A percentile compares a stretch with the other conserved stretches of the same genome.
Evolutionary conservation across 2,797 vertebrate genomes (phyloP).

Genomic region (Cirrhinus mrigala): DNA sequence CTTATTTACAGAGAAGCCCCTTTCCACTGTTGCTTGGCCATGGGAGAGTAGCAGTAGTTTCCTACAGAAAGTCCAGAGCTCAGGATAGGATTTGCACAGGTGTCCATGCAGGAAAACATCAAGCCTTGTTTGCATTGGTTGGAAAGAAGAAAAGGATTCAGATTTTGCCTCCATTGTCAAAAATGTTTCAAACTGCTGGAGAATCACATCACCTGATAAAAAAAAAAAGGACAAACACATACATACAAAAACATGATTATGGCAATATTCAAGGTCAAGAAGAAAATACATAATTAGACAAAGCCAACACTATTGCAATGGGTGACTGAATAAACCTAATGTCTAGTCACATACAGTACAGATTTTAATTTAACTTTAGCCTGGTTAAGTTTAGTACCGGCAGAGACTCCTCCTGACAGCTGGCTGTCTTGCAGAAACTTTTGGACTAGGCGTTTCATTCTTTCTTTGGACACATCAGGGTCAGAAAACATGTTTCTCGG

Average conservation of each 20-base stretch:
- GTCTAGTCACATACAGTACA: no score
- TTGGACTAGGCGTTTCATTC: conserved; percentile 48
- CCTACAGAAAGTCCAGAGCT: conserved; percentile 26
- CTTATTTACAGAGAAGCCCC: conserved; percentile 37
- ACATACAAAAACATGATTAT: no score
- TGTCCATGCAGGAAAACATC: conserved; percentile 37
- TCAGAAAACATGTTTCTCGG: conserved; percentile 52
- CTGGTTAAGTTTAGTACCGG: conserved; percentile 26
- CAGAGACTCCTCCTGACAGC: conserved; percentile 48
- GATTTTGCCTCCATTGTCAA: conserved; percentile 44
- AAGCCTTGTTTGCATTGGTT: conserved; percentile 17
- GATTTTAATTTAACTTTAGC: no score
- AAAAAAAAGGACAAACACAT: no score
- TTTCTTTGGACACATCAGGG: conserved; percentile 51
- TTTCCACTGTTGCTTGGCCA: background rate
- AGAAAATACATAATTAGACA: conserved; percentile 3
- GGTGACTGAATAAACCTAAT: no score
- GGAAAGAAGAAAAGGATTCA: conserved; percentile 19
- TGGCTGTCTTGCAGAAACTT: conserved; percentile 48
- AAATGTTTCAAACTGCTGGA: conserved; percentile 46
- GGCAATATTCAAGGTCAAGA: no score
- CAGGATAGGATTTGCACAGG: conserved; percentile 19
- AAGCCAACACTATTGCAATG: background rate
- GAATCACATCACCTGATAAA: conserved; percentile 45
- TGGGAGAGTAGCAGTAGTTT: conserved; percentile 30